These are phyloP conservation scores for Macrotis lagotis DNA, from an alignment of 2,113 vertebrate genomes.

Conservation along the genomic window DNA sequence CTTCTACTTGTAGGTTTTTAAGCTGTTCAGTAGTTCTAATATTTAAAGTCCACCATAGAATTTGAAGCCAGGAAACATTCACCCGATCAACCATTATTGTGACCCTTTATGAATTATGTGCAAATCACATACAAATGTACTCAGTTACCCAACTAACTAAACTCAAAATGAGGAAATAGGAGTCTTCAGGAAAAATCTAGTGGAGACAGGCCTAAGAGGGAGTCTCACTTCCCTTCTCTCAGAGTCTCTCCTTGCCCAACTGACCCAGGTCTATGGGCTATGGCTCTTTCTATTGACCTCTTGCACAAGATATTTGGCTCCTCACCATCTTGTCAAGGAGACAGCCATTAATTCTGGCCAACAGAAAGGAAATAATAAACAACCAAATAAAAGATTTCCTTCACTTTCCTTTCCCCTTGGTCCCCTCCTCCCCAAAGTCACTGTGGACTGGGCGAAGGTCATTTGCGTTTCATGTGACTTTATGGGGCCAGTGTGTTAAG, in stretches of 20 bases:
- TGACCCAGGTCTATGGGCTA: background rate
- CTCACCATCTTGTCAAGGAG: background rate
- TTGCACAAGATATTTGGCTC: background rate
- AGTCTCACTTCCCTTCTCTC: background rate
- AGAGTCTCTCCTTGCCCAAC: background rate
- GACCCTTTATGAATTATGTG: background rate
- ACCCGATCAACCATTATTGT: background rate
- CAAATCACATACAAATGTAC: background rate
- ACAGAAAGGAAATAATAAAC: background rate
- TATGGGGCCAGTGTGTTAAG: background rate
- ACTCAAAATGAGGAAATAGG: background rate
- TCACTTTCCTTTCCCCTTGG: background rate
- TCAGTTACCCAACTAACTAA: background rate
- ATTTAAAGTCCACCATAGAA: background rate
- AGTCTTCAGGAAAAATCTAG: background rate
- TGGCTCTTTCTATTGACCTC: background rate
- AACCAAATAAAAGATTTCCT: background rate
- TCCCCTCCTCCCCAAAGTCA: background rate
- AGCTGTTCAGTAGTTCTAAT: background rate
- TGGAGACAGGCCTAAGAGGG: background rate
- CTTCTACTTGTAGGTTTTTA: background rate
- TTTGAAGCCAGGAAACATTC: background rate
- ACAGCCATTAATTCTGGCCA: background rate
- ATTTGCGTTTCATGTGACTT: background rate
- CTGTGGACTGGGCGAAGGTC: background rate